Conservation (phyloP, 2,888 invertebrate species). For the Coenonympha arcania region DNA sequence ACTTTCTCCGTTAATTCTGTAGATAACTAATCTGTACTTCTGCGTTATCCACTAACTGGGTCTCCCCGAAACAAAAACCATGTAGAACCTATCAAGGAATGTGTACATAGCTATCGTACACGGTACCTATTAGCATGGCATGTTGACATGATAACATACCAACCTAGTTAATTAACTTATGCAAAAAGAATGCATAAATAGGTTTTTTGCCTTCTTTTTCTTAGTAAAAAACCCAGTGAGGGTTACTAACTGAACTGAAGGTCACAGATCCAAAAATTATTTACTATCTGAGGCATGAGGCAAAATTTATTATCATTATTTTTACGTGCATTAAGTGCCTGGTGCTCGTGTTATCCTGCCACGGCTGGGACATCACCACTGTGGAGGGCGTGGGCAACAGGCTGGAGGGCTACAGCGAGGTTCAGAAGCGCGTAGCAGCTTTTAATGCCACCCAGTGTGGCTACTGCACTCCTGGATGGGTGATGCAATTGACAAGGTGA, state of each 20-base stretch:
- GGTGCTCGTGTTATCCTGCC: slow-evolving; percentile 75
- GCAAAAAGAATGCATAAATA: no score
- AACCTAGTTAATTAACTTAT: no score
- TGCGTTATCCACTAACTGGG: no score
- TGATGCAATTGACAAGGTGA: slow-evolving; percentile 3
- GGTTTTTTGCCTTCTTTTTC: no score
- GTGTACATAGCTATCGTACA: no score
- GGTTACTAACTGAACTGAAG: no score
- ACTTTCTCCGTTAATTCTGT: slow-evolving; percentile 63
- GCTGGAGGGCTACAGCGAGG: slow-evolving; percentile 74
- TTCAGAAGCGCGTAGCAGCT: slow-evolving; percentile 75
- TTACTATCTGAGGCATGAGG: slow-evolving; percentile 44
- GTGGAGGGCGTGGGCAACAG: slow-evolving; percentile 80
- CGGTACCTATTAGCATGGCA: no score
- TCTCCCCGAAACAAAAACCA: slow-evolving; percentile 19
- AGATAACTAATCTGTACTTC: slow-evolving; percentile 30
- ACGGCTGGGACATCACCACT: slow-evolving; percentile 80
- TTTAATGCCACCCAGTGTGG: slow-evolving; percentile 82
- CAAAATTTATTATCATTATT: not conserved
- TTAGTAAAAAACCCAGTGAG: no score
- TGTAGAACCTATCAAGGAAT: slow-evolving; percentile 65
- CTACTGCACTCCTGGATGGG: slow-evolving; percentile 82
- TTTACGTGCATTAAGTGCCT: slow-evolving; percentile 28
- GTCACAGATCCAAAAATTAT: no score
- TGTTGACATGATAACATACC: no score